Percentiles rank a stretch among this genome's conserved stretches.
phyloP scores from a whole-genome alignment of 1,140 invertebrate genomes.

The Habropoda laboriosa region DNA sequence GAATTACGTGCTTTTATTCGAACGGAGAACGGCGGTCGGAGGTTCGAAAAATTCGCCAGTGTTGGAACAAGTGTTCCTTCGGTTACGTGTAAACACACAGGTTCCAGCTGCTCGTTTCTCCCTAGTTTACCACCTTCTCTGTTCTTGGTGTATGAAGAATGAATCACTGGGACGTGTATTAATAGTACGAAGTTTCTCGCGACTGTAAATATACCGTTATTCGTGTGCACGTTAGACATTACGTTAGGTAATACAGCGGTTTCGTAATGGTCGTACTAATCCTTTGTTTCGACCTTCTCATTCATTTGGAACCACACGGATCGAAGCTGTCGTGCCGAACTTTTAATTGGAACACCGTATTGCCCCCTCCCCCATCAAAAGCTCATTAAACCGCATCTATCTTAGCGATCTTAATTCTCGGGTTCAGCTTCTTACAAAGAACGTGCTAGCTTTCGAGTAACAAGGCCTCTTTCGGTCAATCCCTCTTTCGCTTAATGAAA shows the following conservation, averaged over 20 bases:
- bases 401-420: neutral
- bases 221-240: too few species aligned
- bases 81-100: neutral
- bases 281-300: too few species aligned
- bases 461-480: neutral
- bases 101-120: neutral
- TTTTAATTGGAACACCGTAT: slow-evolving; percentile 14
- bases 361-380: neutral
- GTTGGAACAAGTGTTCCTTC: neutral
- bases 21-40: neutral
- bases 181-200: neutral
- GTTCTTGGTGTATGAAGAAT: too few species aligned
- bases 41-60: neutral
- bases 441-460: neutral
- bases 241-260: too few species aligned
- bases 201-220: too few species aligned
- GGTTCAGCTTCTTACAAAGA: neutral
- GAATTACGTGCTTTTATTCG: neutral
- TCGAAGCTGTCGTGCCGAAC: neutral
- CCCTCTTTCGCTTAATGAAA: neutral
- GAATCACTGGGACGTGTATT: neutral
- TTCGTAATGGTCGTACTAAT: too few species aligned
- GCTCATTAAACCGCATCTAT: neutral
- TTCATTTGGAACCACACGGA: too few species aligned
- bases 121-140: neutral